Evolutionary conservation across 2,113 vertebrate species (phyloP), one percentile per base, ranked within the genome.

Genomic region (Telmatochromis sp.): DNA sequence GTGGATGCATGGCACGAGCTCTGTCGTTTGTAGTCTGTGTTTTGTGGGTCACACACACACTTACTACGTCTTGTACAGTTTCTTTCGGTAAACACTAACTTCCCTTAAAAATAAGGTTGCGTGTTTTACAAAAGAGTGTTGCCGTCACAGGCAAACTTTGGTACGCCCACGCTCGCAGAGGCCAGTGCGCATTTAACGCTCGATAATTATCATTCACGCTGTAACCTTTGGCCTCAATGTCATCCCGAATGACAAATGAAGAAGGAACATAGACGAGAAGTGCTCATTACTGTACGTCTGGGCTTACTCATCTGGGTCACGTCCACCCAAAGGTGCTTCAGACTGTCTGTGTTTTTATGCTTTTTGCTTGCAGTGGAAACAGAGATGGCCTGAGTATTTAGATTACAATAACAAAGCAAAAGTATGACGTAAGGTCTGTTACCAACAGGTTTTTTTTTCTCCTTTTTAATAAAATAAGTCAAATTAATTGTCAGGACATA

Each of bases 221-320:
- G 87, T 89, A 84, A 92, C 91, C 90, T 83, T 86, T 91, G 83
- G 80, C 89, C 92, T 89, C 79, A 86, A 89, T 86, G 89, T 87
- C 83, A 83, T 84, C 83, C 86, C 40, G 37, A 70, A 81, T 94
- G 92, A 93, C 89, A 84, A 91, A 93, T 92, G 86, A 90, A 83
- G 83, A 33, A 68, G 80, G 79, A 60, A 86, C 83, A 91, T 85
- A 85, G 79, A 79, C 60, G 88, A 87, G 57, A 90, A 89, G 86
- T 90, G 86, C 70, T 93, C 86, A 94, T 95, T 93, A 93, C 86
- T 90, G 88, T 86, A 91, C 47, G 75, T 78, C 86, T 89, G 47
- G 3, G 17, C 57, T 83, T 58, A 82, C 90, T 92, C 63, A 84
- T 87, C 82, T 87, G 78, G 84, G 65, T 70, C 80, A 54, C 75